Evolutionary conservation across 2,113 vertebrate species (phyloP).

Genomic region (Symphodus melops): DNA sequence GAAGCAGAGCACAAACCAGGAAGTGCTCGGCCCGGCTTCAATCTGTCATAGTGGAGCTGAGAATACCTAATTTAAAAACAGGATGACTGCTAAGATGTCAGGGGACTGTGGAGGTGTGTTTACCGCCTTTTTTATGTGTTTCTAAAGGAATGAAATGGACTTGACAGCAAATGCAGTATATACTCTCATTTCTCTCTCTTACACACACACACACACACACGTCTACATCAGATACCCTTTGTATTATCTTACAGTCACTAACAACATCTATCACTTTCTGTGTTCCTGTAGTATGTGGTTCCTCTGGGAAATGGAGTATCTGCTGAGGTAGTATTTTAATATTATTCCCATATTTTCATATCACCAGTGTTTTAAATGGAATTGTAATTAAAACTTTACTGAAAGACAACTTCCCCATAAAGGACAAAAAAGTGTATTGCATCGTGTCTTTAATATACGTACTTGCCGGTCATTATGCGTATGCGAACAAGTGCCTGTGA

Average conservation of each 20-base stretch:
- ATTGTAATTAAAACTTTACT: too few relatives aligned
- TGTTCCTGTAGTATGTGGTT: neutral
- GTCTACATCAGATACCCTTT: constrained; percentile 27
- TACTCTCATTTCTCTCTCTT: constrained; percentile 13
- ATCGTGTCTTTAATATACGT: too few relatives aligned
- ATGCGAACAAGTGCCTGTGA: too few relatives aligned
- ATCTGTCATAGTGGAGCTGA: constrained; percentile 45
- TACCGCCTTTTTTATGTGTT: constrained; percentile 10
- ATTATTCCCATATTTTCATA: too few relatives aligned
- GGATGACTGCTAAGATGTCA: constrained; percentile 18
- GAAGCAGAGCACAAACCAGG: constrained; percentile 60
- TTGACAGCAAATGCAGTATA: constrained; percentile 11
- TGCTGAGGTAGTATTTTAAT: neutral
- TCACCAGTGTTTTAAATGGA: too few relatives aligned
- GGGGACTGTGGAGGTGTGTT: constrained; percentile 13
- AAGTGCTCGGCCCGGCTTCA: constrained; percentile 52
- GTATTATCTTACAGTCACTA: constrained; percentile 15
- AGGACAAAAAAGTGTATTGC: too few relatives aligned
- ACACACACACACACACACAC: neutral
- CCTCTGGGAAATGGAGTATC: neutral
- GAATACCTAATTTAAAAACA: constrained; percentile 17
- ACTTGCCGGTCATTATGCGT: too few relatives aligned
- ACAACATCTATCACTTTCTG: constrained; percentile 17
- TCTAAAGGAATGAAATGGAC: constrained; percentile 39
- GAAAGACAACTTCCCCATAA: too few relatives aligned